Conservation (phyloP, 2,113 vertebrate genomes). For the Leucosticte australis region DNA sequence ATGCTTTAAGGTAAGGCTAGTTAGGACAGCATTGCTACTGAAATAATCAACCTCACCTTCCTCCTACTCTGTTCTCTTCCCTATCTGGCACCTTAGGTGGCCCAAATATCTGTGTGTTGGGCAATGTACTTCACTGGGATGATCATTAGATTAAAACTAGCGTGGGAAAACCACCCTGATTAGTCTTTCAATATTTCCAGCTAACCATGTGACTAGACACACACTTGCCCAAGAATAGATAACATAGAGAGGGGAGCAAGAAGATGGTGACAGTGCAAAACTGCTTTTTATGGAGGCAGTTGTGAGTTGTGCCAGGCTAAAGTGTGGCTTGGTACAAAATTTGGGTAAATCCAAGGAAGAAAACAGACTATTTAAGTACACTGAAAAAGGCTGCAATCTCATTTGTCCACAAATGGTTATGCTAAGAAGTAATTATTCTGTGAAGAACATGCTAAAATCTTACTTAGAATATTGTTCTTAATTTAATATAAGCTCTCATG, state of each 20-base stretch:
- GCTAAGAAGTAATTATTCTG: background rate
- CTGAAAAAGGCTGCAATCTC: background rate
- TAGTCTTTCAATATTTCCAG: background rate
- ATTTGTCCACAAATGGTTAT: background rate
- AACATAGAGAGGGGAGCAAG: background rate
- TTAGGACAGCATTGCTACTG: background rate
- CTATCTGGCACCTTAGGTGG: background rate
- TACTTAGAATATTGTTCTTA: background rate
- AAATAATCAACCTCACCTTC: background rate
- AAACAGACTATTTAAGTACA: background rate
- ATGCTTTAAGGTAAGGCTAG: background rate
- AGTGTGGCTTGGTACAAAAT: background rate
- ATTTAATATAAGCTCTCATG: background rate
- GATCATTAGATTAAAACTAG: background rate
- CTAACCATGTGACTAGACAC: background rate
- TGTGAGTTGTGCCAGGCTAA: background rate
- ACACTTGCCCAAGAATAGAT: rapidly evolving
- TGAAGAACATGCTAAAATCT: background rate
- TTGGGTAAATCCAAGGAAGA: background rate
- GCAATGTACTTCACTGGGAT: background rate
- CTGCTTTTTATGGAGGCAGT: background rate
- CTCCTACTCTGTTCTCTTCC: background rate
- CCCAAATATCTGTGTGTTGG: background rate
- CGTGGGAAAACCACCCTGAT: background rate
- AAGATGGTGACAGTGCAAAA: background rate